phyloP scores from a whole-genome alignment of 2,888 invertebrate genomes.

The Shargacucullia verbasci region DNA sequence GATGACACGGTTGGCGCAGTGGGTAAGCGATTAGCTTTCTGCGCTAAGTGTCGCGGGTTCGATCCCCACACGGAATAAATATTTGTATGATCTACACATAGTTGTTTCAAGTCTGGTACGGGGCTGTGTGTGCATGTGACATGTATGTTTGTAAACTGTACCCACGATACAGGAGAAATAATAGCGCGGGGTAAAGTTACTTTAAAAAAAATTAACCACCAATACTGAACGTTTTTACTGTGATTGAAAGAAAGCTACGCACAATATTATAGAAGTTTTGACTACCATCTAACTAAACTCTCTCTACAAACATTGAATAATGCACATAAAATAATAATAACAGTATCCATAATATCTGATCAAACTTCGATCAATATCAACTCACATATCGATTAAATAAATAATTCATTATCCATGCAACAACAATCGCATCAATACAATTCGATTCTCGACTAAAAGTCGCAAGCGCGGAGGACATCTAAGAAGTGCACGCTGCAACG shows the following conservation, averaged over 20 bases:
- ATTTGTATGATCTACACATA: too few relatives aligned
- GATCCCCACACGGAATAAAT: too few relatives aligned
- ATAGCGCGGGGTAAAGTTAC: too few relatives aligned
- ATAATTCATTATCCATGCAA: conserved; percentile 56
- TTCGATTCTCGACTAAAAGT: conserved; percentile 47
- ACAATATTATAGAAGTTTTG: conserved; percentile 14
- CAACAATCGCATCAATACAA: conserved; percentile 43
- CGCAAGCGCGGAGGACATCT: conserved; percentile 58
- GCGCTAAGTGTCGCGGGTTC: too few relatives aligned
- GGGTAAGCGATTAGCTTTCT: too few relatives aligned
- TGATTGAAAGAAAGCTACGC: conserved; percentile 13
- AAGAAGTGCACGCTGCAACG: conserved; percentile 74
- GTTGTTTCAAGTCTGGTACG: too few relatives aligned
- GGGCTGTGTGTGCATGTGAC: too few relatives aligned
- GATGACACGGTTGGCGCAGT: too few relatives aligned
- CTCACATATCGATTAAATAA: conserved; percentile 39
- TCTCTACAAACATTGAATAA: conserved; percentile 17
- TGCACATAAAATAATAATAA: conserved; percentile 32
- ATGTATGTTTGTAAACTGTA: too few relatives aligned
- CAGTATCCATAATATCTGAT: conserved; percentile 28
- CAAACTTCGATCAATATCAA: conserved; percentile 31
- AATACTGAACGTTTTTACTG: too few relatives aligned
- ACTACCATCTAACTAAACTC: conserved; percentile 32
- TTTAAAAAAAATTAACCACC: too few relatives aligned
- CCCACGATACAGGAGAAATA: too few relatives aligned